These are phyloP conservation scores for Cranoglanis bouderius DNA, from an alignment of 2,113 vertebrate species.

Conservation along the genomic window DNA sequence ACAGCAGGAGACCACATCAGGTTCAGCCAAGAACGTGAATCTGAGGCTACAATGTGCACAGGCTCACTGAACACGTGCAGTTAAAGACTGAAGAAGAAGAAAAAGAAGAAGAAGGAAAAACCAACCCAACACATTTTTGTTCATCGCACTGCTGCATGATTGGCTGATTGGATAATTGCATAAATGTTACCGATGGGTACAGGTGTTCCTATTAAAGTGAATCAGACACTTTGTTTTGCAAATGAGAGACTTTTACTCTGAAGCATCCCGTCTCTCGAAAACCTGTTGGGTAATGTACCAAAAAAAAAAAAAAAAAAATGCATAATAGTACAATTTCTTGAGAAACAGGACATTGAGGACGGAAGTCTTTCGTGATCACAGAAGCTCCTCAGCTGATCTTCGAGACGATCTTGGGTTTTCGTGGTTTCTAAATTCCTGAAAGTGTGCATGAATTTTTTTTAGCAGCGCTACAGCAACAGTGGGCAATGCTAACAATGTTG, in stretches of 20 bases:
- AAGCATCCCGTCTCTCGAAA: background rate
- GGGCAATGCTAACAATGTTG: background rate
- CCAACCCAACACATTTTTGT: too few species aligned
- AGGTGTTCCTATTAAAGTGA: background rate
- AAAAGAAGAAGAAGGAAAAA: too few species aligned
- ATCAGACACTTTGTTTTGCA: background rate
- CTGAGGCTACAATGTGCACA: background rate
- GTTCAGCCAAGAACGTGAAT: background rate
- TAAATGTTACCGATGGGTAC: too few species aligned
- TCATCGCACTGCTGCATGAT: background rate
- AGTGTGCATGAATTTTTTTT: background rate
- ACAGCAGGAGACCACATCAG: background rate
- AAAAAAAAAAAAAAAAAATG: background rate
- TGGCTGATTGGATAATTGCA: background rate
- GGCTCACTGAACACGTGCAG: background rate
- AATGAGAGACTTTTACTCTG: background rate
- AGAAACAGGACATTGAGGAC: background rate
- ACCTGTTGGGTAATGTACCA: background rate
- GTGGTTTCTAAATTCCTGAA: background rate
- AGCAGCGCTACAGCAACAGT: background rate
- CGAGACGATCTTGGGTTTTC: background rate
- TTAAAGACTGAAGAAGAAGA: background rate
- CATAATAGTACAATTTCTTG: background rate
- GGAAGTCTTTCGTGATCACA: background rate
- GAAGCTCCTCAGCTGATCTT: background rate